Evolutionary conservation across 2,888 invertebrate species (phyloP), one percentile per base, ranked within the genome.

Genomic region (Biston stratarius): DNA sequence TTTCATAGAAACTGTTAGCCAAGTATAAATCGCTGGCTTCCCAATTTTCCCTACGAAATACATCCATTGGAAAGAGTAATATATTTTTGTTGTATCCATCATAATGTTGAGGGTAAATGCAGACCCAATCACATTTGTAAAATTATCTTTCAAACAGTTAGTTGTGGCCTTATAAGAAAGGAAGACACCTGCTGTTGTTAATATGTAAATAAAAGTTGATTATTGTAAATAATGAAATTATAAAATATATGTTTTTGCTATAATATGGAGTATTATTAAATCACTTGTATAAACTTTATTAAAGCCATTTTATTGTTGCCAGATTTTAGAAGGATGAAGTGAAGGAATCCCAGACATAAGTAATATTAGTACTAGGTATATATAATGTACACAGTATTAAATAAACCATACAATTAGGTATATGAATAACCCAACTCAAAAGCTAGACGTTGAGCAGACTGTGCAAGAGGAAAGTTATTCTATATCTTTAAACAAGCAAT

Each of bases 171-270:
- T 90, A 88, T 70, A 71, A 61, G 42, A 74, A 79, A 80, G 81
- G 86, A 77, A 83, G 85, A 85, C 90, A 88, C 86, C 88, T 84
- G 82, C 92, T 92, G 92, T 90, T 94, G 92, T 94, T 92, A 88
- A 93, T 92, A 92, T 93, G 93, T 93, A 94, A 92, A 94, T 93
- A 93, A 93, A 92, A 91, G 92, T 94, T 93, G 87, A 91, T 85
- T 91, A 92, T 94, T 93, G 92, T 93, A 94, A 91, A 92, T 92
- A 92, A 91, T 90, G 87, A 91, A 90, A 90, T 81, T 91, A 91
- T 89, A 88, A 90, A 91, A 89, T 91, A 93, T 92, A 92, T 92
- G 93, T 94, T 94, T 92, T 93, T 92, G 91, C 88, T 92, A 92
- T 90, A 87, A 71, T 24, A 67, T 73, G 73, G 76, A 75, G 72